These are phyloP conservation scores for Thymelicus lineola DNA, from an alignment of 2,888 invertebrate species.

Conservation along the genomic window DNA sequence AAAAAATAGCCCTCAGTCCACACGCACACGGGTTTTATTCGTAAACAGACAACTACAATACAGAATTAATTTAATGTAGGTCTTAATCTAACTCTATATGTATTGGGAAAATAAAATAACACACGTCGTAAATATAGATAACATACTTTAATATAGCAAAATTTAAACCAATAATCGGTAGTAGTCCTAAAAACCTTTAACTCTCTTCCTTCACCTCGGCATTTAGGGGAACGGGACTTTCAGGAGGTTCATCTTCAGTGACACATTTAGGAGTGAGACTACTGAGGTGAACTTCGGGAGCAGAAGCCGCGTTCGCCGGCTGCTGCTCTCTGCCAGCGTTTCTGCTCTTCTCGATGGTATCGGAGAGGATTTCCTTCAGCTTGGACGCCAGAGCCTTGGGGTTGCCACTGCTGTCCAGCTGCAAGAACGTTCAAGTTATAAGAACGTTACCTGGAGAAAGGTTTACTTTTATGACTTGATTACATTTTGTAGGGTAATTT, in stretches of 20 bases:
- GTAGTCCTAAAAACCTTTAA: conserved; percentile 15
- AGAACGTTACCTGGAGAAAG: conserved; percentile 33
- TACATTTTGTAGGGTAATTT: too few species aligned
- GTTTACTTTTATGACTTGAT: neutral
- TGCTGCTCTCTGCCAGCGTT: neutral
- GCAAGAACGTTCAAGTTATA: conserved; percentile 35
- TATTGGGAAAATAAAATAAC: too few species aligned
- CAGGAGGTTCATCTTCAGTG: conserved; percentile 8
- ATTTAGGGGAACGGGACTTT: conserved; percentile 1
- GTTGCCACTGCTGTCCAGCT: conserved; percentile 76
- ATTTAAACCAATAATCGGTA: conserved; percentile 26
- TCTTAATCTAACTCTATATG: too few species aligned
- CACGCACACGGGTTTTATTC: too few species aligned
- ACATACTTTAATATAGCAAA: conserved; percentile 33
- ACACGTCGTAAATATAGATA: neutral
- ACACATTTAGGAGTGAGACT: neutral
- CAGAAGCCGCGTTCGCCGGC: conserved; percentile 44
- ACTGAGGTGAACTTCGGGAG: conserved; percentile 37
- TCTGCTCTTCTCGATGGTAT: conserved; percentile 62
- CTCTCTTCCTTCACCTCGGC: conserved; percentile 11
- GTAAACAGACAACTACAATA: too few species aligned
- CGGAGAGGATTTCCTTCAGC: conserved; percentile 73
- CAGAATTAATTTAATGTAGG: too few species aligned
- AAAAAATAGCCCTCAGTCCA: too few species aligned
- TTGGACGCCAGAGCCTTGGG: conserved; percentile 71